phyloP scores from a whole-genome alignment of 2,797 vertebrate genomes.

The Girardinus metallicus region DNA sequence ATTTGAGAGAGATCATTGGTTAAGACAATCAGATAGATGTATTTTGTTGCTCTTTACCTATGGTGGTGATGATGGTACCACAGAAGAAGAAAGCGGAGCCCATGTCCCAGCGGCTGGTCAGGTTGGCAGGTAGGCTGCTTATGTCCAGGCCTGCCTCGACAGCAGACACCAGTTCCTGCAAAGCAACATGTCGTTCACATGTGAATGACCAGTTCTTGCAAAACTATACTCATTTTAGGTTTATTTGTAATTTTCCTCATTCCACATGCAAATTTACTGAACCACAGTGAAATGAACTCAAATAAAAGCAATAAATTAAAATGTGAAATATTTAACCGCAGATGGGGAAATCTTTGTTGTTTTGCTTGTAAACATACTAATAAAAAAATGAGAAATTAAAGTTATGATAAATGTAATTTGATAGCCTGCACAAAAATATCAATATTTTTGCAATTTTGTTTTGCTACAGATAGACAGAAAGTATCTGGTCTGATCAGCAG shows the following conservation, averaged over 20 bases:
- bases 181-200: background rate
- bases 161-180: slow-evolving; percentile 82
- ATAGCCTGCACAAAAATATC: background rate
- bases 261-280: background rate
- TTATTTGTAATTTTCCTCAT: background rate
- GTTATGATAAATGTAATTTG: background rate
- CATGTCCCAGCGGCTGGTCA: slow-evolving; percentile 86
- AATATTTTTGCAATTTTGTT: background rate
- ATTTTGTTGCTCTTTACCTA: slow-evolving; percentile 79
- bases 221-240: background rate
- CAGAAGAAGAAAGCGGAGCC: slow-evolving; percentile 92
- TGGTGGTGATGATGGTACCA: slow-evolving; percentile 94
- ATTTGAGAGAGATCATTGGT: too few relatives aligned
- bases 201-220: background rate
- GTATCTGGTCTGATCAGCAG: background rate
- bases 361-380: background rate
- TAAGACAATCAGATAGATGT: background rate
- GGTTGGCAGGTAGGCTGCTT: slow-evolving; percentile 72
- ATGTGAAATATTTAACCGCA: background rate
- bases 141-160: slow-evolving; percentile 86
- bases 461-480: background rate
- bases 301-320: background rate
- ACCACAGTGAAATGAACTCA: background rate
- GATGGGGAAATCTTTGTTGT: background rate
- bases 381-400: background rate